Percentiles rank a stretch among this genome's conserved stretches.
These are phyloP conservation scores for Vesta saturnalis DNA, from an alignment of 2,888 invertebrate species.

Conservation along the genomic window DNA sequence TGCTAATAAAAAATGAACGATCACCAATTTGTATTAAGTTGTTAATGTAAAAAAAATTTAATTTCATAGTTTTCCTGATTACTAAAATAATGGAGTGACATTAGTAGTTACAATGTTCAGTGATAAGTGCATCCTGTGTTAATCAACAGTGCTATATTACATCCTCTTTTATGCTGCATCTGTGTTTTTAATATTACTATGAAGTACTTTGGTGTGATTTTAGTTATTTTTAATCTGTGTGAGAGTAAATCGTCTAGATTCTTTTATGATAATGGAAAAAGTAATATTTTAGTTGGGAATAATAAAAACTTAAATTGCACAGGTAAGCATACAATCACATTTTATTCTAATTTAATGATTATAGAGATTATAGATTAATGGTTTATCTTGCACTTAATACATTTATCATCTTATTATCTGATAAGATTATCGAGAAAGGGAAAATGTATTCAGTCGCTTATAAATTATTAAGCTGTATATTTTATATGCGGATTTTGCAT, in stretches of 20 bases:
- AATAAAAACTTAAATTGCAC: background rate
- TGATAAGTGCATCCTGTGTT: conserved; percentile 44
- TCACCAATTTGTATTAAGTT: conserved; percentile 16
- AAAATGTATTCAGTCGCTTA: too few relatives aligned
- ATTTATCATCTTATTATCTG: too few relatives aligned
- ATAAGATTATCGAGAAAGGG: too few relatives aligned
- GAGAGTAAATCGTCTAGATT: conserved; percentile 6
- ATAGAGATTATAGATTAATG: too few relatives aligned
- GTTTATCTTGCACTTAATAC: too few relatives aligned
- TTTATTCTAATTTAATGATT: too few relatives aligned
- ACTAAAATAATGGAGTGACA: background rate
- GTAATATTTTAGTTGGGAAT: too few relatives aligned
- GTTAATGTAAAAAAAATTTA: conserved; percentile 3
- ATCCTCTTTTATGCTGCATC: conserved; percentile 35
- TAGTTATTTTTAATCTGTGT: conserved; percentile 15
- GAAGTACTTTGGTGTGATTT: conserved; percentile 7
- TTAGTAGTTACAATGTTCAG: conserved; percentile 19
- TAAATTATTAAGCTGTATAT: too few relatives aligned
- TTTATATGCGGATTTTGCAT: too few relatives aligned
- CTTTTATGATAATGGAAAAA: background rate
- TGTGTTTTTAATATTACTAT: conserved; percentile 17
- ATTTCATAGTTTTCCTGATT: background rate
- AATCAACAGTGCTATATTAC: conserved; percentile 40
- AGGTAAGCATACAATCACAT: background rate
- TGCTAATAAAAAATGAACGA: conserved; percentile 20